A percentile compares a stretch with the other conserved stretches of the same genome.
These are phyloP conservation scores for Celastrina argiolus DNA, from an alignment of 2,888 invertebrate species.

Conservation along the genomic window DNA sequence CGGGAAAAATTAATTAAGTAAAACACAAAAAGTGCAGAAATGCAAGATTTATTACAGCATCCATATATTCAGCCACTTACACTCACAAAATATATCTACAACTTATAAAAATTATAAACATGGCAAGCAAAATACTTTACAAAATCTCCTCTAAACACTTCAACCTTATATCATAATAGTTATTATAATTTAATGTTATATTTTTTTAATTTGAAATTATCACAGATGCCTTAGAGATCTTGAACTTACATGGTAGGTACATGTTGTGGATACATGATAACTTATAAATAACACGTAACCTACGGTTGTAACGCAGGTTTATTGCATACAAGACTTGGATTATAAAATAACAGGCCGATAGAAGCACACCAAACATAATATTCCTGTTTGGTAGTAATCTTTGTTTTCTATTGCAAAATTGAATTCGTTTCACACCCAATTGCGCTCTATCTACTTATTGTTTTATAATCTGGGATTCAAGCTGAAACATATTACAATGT, in stretches of 20 bases:
- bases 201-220: constrained; percentile 71
- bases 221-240: constrained; percentile 77
- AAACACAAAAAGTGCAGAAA: background rate
- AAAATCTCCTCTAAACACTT: constrained; percentile 33
- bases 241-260: constrained; percentile 71
- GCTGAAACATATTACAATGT: background rate
- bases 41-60: constrained; percentile 43
- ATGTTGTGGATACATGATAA: constrained; percentile 52
- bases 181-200: constrained; percentile 67
- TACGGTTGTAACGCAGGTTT: constrained; percentile 18
- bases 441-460: too few species aligned
- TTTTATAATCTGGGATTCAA: too few species aligned
- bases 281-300: constrained; percentile 35
- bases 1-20: background rate
- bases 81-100: constrained; percentile 39
- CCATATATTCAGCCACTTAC: constrained; percentile 58
- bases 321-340: background rate
- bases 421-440: too few species aligned
- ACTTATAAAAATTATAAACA: constrained; percentile 44
- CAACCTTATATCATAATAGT: constrained; percentile 47
- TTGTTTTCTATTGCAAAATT: too few species aligned
- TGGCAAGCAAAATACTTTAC: constrained; percentile 49
- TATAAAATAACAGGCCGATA: too few species aligned
- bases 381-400: too few species aligned
- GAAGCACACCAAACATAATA: too few species aligned